Conservation (phyloP, 2,113 vertebrate genomes). For the Lepisosteus oculatus region DNA sequence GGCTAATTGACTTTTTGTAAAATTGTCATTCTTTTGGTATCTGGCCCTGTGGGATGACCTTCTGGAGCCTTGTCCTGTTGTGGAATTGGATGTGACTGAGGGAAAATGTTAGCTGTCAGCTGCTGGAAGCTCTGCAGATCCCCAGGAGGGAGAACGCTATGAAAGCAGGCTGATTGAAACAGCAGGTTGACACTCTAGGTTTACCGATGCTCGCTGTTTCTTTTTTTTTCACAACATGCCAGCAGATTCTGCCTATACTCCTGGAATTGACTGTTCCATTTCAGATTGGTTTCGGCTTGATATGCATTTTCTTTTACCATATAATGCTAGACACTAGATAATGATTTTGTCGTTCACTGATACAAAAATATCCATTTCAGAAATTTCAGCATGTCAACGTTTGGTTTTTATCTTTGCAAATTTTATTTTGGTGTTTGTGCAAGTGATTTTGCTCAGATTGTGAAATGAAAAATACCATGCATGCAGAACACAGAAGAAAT, state of each 20-base stretch:
- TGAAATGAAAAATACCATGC: no score
- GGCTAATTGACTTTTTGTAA: conserved; percentile 10
- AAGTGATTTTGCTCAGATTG: no score
- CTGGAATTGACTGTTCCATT: not conserved
- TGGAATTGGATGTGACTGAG: conserved; percentile 7
- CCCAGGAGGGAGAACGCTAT: not conserved
- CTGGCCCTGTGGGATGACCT: not conserved
- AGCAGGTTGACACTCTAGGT: not conserved
- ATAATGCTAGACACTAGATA: no score
- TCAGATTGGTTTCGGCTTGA: no score
- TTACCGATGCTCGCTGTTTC: not conserved
- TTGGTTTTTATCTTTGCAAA: no score
- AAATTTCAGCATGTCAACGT: no score
- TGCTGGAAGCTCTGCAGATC: not conserved
- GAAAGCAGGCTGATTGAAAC: conserved; percentile 1
- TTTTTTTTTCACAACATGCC: not conserved
- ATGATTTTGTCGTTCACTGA: no score
- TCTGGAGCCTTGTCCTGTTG: not conserved
- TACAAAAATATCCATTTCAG: no score
- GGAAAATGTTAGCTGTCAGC: conserved; percentile 3
- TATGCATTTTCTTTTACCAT: no score
- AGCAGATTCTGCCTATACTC: not conserved
- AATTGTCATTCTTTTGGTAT: not conserved
- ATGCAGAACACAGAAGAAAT: no score
- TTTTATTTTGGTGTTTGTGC: no score